phyloP scores from a whole-genome alignment of 2,797 vertebrate species.

The Mionectes olivaceus region DNA sequence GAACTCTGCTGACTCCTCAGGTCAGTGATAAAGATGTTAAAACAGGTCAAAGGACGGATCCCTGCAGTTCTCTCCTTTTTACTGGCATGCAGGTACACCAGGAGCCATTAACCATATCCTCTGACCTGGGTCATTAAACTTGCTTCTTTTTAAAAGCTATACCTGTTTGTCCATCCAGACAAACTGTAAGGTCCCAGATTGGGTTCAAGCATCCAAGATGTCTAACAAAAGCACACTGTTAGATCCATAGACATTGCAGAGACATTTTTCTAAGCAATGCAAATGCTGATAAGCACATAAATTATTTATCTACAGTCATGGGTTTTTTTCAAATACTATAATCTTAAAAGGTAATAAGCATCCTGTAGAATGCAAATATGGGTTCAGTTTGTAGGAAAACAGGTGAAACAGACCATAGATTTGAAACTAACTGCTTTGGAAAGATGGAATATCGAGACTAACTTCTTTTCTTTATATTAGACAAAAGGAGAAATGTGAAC shows the following conservation, averaged over 20 bases:
- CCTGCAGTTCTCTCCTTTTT: neutral
- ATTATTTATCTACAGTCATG: neutral
- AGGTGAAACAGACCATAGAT: neutral
- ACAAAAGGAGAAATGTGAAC: neutral
- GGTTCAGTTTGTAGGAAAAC: neutral
- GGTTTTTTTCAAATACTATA: neutral
- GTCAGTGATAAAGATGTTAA: neutral
- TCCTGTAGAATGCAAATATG: neutral
- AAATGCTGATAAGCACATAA: neutral
- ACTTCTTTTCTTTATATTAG: neutral
- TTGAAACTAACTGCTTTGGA: neutral
- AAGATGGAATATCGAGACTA: neutral
- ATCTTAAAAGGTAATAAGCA: neutral
- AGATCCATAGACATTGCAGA: neutral
- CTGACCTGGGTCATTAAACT: neutral
- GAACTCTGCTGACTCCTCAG: neutral
- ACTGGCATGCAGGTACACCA: neutral
- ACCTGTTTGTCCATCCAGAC: neutral
- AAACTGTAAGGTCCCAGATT: neutral
- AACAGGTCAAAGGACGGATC: neutral
- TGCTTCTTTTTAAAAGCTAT: neutral
- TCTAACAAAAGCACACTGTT: neutral
- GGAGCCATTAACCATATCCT: neutral
- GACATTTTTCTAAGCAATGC: neutral
- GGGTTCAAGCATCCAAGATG: neutral